These are phyloP conservation scores for Acleris literana DNA, from an alignment of 2,888 invertebrate genomes.

Conservation along the genomic window DNA sequence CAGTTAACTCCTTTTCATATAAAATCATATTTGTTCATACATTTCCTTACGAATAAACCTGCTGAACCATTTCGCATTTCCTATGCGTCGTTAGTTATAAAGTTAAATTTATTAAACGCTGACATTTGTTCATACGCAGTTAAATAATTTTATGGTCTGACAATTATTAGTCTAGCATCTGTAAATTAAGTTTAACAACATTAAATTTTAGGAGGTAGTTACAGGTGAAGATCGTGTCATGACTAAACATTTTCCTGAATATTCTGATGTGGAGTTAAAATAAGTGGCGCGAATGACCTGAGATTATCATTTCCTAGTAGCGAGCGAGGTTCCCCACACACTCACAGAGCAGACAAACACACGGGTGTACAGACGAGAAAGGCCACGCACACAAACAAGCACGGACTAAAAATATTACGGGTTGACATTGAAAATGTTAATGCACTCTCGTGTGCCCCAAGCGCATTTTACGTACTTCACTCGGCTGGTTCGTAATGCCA, in stretches of 20 bases:
- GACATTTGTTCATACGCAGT: neutral
- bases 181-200: conserved; percentile 27
- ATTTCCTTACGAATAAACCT: conserved; percentile 3
- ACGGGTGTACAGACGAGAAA: conserved; percentile 57
- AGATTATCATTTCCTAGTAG: conserved; percentile 71
- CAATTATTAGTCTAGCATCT: conserved; percentile 14
- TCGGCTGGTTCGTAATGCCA: conserved; percentile 45
- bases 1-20: conserved; percentile 17
- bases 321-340: conserved; percentile 45
- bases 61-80: conserved; percentile 1
- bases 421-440: conserved; percentile 83
- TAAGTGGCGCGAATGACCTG: conserved; percentile 63
- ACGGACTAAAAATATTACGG: conserved; percentile 81
- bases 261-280: conserved; percentile 45
- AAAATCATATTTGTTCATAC: conserved; percentile 11
- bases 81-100: neutral
- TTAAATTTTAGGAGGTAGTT: conserved; percentile 24
- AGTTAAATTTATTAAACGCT: conserved; percentile 7
- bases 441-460: conserved; percentile 71
- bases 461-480: conserved; percentile 71
- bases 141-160: conserved; percentile 29
- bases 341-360: conserved; percentile 48
- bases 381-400: conserved; percentile 68
- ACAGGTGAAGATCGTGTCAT: conserved; percentile 30
- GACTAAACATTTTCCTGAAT: conserved; percentile 43